Evolutionary conservation across 2,797 vertebrate genomes (phyloP).

Genomic region (Neostethus bicornis): DNA sequence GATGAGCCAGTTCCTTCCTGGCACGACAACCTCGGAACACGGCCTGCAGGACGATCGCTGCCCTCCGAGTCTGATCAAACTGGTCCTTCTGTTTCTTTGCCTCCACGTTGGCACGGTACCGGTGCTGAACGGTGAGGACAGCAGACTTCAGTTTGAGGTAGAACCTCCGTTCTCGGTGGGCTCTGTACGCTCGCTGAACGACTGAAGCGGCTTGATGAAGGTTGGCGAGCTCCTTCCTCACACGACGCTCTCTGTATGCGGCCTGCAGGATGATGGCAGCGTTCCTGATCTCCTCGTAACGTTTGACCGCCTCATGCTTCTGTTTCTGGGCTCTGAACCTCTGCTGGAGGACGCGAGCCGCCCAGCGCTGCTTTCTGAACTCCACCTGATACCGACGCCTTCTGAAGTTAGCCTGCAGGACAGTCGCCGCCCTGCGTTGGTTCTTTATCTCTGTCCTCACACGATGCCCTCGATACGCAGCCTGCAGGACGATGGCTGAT

Average conservation of each 20-base stretch:
- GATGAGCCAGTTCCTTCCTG: too few relatives aligned
- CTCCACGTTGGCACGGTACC: too few relatives aligned
- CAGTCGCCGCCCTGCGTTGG: conserved; percentile 47
- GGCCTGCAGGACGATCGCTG: too few relatives aligned
- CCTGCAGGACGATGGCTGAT: conserved; percentile 62
- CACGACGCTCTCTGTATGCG: too few relatives aligned
- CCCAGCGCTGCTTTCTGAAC: conserved; percentile 39
- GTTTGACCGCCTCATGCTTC: neutral
- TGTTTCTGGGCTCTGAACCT: conserved; percentile 44
- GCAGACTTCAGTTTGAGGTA: too few relatives aligned
- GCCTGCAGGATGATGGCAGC: conserved; percentile 58
- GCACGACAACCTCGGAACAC: too few relatives aligned
- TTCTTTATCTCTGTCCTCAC: conserved; percentile 6
- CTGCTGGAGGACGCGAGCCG: conserved; percentile 45
- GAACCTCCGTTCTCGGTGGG: too few relatives aligned
- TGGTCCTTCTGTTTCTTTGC: too few relatives aligned
- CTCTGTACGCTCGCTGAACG: conserved; percentile 83
- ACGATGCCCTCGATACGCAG: conserved; percentile 55
- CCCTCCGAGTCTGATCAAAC: too few relatives aligned
- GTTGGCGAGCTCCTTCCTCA: conserved; percentile 56
- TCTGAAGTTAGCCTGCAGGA: conserved; percentile 50
- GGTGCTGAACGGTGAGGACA: too few relatives aligned
- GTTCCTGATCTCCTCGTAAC: conserved; percentile 21
- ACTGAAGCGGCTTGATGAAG: too few relatives aligned
- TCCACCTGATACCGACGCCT: conserved; percentile 9